Conservation (phyloP, 23 tunicate species). For the Botrylloides violaceus region DNA sequence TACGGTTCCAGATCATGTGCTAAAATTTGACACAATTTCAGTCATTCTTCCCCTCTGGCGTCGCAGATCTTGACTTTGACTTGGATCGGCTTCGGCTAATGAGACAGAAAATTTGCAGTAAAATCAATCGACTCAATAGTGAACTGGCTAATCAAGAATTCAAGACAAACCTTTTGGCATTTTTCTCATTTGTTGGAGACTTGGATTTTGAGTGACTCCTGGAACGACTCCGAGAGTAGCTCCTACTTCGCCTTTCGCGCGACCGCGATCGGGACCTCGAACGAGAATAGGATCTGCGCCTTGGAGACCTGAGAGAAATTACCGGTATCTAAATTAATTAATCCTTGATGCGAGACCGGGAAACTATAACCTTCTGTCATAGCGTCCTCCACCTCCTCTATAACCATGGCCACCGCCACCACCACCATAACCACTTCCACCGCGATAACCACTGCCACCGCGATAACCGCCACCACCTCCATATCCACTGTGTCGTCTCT, state of each 20-base stretch:
- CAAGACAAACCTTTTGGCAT: background rate
- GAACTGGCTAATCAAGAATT: background rate
- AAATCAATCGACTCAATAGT: too few species aligned
- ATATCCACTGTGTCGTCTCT: too few species aligned
- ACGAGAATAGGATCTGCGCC: slow-evolving; percentile 43
- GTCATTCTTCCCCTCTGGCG: background rate
- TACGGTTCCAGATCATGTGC: too few species aligned
- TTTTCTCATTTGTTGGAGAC: too few species aligned
- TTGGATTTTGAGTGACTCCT: slow-evolving; percentile 13
- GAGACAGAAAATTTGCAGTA: too few species aligned
- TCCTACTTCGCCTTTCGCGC: slow-evolving; percentile 16
- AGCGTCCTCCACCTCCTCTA: slow-evolving; percentile 15
- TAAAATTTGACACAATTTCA: background rate
- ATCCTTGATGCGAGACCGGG: too few species aligned
- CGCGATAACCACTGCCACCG: slow-evolving; percentile 24
- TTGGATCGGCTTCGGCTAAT: background rate
- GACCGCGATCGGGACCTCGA: slow-evolving; percentile 48
- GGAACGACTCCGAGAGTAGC: too few species aligned
- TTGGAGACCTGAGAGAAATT: slow-evolving; percentile 14
- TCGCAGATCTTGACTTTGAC: background rate
- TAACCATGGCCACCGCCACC: background rate
- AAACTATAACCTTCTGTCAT: slow-evolving; percentile 7
- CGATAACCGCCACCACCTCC: slow-evolving; percentile 33
- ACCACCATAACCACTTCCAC: slow-evolving; percentile 17
- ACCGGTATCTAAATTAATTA: too few species aligned